Percentiles rank a stretch among this genome's conserved stretches.
Conservation (phyloP, 2,797 vertebrate genomes). For the Neomorphus geoffroyi region DNA sequence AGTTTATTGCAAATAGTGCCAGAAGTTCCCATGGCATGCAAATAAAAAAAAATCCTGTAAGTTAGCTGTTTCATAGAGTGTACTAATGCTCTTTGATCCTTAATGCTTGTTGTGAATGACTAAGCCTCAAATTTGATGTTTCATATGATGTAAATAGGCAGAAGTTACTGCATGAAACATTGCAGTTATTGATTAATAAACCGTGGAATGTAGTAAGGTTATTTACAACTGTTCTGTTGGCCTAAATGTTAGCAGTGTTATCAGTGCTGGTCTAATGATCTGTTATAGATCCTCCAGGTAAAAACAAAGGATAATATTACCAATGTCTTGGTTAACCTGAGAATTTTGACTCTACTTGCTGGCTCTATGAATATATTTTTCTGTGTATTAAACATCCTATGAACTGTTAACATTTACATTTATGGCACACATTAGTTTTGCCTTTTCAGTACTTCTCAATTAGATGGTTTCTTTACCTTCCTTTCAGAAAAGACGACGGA, state of each 20-base stretch:
- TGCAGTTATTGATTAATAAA: background rate
- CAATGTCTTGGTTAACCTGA: background rate
- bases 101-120: background rate
- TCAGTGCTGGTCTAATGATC: background rate
- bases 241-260: background rate
- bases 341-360: background rate
- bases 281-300: background rate
- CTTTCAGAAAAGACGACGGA: constrained; percentile 83
- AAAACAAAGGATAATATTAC: background rate
- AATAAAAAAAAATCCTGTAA: background rate
- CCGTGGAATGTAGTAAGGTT: background rate
- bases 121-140: background rate
- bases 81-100: background rate
- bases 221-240: background rate
- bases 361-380: background rate
- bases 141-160: background rate
- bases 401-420: background rate
- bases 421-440: background rate
- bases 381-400: background rate
- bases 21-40: background rate
- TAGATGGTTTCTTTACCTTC: background rate
- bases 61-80: background rate
- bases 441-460: background rate
- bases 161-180: background rate
- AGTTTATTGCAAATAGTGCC: background rate